These are phyloP conservation scores for Drosophila biarmipes DNA, from an alignment of 1,140 invertebrate genomes.

Conservation along the genomic window DNA sequence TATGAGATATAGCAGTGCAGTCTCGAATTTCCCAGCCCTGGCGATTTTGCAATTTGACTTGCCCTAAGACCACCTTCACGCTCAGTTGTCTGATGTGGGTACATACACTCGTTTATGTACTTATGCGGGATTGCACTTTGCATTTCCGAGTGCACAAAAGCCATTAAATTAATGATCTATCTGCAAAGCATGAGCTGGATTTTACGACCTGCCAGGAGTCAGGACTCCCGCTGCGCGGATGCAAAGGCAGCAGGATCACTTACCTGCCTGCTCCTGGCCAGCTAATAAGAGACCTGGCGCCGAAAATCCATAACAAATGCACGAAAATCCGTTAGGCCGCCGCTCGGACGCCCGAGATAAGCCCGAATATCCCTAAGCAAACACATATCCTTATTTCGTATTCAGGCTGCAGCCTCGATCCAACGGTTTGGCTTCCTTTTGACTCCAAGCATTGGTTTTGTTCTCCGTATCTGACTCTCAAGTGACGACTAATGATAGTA, in stretches of 20 bases:
- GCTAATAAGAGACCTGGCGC: constrained; percentile 77
- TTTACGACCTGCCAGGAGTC: constrained; percentile 68
- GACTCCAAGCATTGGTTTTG: constrained; percentile 35
- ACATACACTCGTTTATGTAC: neutral
- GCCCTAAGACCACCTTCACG: constrained; percentile 58
- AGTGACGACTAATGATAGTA: constrained; percentile 73
- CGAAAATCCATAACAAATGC: constrained; percentile 83
- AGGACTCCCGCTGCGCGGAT: constrained; percentile 58
- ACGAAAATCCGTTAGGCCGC: constrained; percentile 77
- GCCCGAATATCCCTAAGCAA: constrained; percentile 65
- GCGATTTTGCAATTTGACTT: constrained; percentile 69
- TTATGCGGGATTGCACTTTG: constrained; percentile 46
- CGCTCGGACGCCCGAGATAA: constrained; percentile 30
- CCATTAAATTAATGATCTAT: constrained; percentile 82
- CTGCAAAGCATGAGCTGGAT: constrained; percentile 39
- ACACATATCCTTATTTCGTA: constrained; percentile 70
- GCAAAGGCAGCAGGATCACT: constrained; percentile 39
- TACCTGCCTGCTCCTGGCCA: constrained; percentile 29
- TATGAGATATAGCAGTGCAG: constrained; percentile 63
- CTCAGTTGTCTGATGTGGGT: constrained; percentile 42
- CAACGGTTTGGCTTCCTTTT: constrained; percentile 35
- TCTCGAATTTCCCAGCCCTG: constrained; percentile 49
- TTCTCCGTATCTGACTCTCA: constrained; percentile 43
- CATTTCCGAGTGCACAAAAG: constrained; percentile 49
- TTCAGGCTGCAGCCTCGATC: constrained; percentile 47